Base-by-base conservation (phyloP, 2,888 invertebrate genomes). In the Xestoiulus laeticollis region DNA sequence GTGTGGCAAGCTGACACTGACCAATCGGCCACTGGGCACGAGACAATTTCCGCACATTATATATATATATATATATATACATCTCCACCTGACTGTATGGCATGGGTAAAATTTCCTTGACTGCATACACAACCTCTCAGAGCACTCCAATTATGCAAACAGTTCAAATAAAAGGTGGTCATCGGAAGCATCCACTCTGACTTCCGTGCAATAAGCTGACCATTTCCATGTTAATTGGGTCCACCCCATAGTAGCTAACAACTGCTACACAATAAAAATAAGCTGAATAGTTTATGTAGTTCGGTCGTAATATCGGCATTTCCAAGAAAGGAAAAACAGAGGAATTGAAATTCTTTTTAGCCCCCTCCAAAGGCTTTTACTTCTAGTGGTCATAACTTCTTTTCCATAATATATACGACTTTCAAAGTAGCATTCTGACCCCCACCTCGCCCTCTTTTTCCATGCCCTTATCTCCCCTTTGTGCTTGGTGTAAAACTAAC, bases 331-430 rank as follows among this genome's bases (percentile, higher is more conserved):
- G 78, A 78, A 78, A 68, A 78, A 78, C 78, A 78, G 78, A 30
- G 78, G 78, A 78, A 78, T 78, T 78, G 78, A 78, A 78, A 48
- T 48, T 48, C 48, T 48, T 48, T n/a, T 48, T 48, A 78, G 78
- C 78, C 38, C 78, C 78, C n/a, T n/a, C n/a, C n/a, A n/a, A 10
- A 78, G 78, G 78, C 78, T 78, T 78, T 78, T 78, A 78, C 30
- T 30, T 26, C 30, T 85, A 85, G 38, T 85, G 85, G 85, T 85
- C 85, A 85, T 85, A 85, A 85, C 38, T 44, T 85, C 78, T 78
- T 78, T 78, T 78, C 78, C 78, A 78, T 78, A 78, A 78, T 78
- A 78, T 30, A 78, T 78, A 78, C 78, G 78, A 78, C 78, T 68
- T 68, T 26, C 8, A 68, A 26, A 6, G 30, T 26, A 78, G 78